Base-by-base conservation (phyloP, 92 coral and sea anemone genomes). In the Zoanthus sociatus region DNA sequence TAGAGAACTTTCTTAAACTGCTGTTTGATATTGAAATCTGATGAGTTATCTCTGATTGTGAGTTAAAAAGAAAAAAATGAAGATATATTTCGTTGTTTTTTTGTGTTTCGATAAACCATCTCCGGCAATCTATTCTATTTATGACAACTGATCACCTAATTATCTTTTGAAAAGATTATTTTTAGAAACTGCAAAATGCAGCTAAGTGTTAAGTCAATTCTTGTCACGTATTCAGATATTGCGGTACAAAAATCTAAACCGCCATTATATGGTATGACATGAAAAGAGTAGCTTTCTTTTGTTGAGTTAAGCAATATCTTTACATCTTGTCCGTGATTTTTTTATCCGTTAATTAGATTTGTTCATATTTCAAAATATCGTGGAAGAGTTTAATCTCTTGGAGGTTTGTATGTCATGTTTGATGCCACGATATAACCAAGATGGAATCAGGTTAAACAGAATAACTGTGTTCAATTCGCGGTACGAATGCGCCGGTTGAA, bases 1-100 rank as follows among this genome's bases (percentile, higher is more conserved):
- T 21, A 55, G 67, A 37, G 17, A 73, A 5, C 90, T 93, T 89
- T 92, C 81, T 87, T 26, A 26, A 87, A 78, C 21, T 79, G 13
- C 53, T 17, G 87, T 30, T 30, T 58, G 81, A 50, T 50, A 1
- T 50, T 50, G 55, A 11, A 50, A 50, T 50, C 55, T 50, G 10
- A 6, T 5, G 10, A 7, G 55, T 50, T 15, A 60, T 60, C 18
- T 60, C 66, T 54, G 60, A 75, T 75, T 33, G 20, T 33, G 61
- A 61, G 12, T 42, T 16, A 61, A 33, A 16, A 79, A 42, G 10
- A 13, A 42, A 15, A 15, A 56, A 1, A 64, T 61, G 20, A 79
- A 44, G 6, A 32, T 16, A 60, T 11, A 33, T 10, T 61, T 7
- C 7, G 42, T 56, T 61, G 71, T 74, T 5, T 78, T 78, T 9